Conservation (phyloP, 1,140 invertebrate species). For the Nephotettix cincticeps region DNA sequence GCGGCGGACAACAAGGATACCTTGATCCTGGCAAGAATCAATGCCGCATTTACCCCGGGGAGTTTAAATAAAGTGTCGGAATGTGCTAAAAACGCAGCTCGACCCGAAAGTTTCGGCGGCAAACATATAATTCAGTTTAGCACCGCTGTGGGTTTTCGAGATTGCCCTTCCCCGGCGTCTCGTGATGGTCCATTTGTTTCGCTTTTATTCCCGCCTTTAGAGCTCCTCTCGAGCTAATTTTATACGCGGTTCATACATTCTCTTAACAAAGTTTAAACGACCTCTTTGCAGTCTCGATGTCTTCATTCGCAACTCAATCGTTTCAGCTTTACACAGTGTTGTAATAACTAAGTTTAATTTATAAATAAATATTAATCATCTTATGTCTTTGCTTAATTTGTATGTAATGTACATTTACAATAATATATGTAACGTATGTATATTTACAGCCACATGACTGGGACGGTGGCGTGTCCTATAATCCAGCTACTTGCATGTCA, state of each 20-base stretch:
- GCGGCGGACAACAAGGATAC: neutral
- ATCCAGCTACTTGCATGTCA: too few relatives aligned
- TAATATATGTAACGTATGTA: too few relatives aligned
- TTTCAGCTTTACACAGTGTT: too few relatives aligned
- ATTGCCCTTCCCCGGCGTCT: neutral
- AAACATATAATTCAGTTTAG: constrained; percentile 10
- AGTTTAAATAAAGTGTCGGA: constrained; percentile 7
- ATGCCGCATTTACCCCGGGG: constrained; percentile 2
- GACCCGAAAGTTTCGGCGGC: constrained; percentile 1
- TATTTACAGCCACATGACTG: too few relatives aligned
- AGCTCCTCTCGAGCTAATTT: neutral
- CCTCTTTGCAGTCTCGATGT: too few relatives aligned
- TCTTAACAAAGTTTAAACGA: neutral
- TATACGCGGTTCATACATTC: neutral
- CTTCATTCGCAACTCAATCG: too few relatives aligned
- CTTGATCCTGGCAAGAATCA: constrained; percentile 8
- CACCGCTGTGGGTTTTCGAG: constrained; percentile 3
- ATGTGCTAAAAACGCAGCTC: neutral
- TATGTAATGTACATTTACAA: too few relatives aligned
- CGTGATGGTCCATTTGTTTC: constrained; percentile 4
- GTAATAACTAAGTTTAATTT: too few relatives aligned
- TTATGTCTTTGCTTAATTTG: too few relatives aligned
- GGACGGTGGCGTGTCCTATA: too few relatives aligned
- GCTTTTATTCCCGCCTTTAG: neutral
- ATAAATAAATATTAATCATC: too few relatives aligned